Evolutionary conservation across 2,113 vertebrate genomes (phyloP).

Genomic region (Oreochromis spilurus): DNA sequence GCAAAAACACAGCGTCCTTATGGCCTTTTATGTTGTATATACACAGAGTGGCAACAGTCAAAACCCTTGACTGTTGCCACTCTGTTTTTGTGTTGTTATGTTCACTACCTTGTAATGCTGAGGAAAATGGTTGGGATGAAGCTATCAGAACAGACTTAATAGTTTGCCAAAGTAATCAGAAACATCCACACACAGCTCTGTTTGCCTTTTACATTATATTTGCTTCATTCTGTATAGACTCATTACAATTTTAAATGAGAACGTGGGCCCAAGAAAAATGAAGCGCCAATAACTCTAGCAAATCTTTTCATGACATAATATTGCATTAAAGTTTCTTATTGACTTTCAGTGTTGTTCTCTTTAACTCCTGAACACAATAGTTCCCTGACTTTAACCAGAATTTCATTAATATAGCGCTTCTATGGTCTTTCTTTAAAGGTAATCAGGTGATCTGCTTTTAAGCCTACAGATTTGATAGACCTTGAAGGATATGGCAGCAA

Average conservation of each 20-base stretch:
- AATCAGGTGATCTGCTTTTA: not conserved
- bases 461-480: not conserved
- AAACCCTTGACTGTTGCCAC: not conserved
- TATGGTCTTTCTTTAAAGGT: not conserved
- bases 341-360: not conserved
- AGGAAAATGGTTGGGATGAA: not conserved
- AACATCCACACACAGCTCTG: not conserved
- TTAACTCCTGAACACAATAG: not conserved
- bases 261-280: not conserved
- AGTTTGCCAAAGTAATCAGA: not conserved
- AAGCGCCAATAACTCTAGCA: not conserved
- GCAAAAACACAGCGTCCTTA: not conserved
- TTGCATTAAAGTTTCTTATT: not conserved
- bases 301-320: not conserved
- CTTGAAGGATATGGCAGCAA: not conserved
- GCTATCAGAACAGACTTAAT: not conserved
- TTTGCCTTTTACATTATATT: not conserved
- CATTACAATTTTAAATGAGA: not conserved
- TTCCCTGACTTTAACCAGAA: not conserved
- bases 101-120: not conserved
- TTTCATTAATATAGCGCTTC: not conserved
- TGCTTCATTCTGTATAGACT: not conserved
- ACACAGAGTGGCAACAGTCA: not conserved
- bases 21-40: not conserved
- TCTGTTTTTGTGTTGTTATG: not conserved